Percentiles rank a stretch among this genome's conserved stretches.
Conservation (phyloP, 2,888 invertebrate genomes). For the Physocephala rufipes region DNA sequence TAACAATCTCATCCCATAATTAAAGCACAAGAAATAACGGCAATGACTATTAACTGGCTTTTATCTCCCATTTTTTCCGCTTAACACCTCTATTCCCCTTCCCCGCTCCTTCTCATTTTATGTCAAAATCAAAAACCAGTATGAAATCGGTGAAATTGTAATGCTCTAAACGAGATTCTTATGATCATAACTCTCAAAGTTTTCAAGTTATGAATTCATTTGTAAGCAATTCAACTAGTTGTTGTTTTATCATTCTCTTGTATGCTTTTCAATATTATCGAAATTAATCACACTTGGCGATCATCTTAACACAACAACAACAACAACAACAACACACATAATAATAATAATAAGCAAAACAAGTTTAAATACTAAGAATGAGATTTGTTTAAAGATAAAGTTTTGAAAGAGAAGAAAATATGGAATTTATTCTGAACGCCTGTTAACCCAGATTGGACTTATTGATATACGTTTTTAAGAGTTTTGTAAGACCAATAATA, state of each 20-base stretch:
- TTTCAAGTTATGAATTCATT: conserved; percentile 7
- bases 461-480: conserved; percentile 19
- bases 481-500: conserved; percentile 19
- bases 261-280: background rate
- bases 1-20: too few relatives aligned
- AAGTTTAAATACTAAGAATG: too few relatives aligned
- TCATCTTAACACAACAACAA: background rate
- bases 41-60: too few relatives aligned
- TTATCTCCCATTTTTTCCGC: too few relatives aligned
- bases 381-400: background rate
- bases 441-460: conserved; percentile 10
- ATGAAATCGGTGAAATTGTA: background rate
- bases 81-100: background rate
- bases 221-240: background rate
- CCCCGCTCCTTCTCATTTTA: background rate
- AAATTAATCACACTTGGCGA: conserved; percentile 5
- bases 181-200: background rate
- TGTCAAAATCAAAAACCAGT: background rate
- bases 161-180: background rate
- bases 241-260: background rate
- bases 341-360: too few relatives aligned
- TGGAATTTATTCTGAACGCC: background rate
- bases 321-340: background rate
- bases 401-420: background rate
- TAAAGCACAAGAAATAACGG: too few relatives aligned